Base-by-base conservation (phyloP, 2,113 vertebrate genomes). In the Epinephelus fuscoguttatus region DNA sequence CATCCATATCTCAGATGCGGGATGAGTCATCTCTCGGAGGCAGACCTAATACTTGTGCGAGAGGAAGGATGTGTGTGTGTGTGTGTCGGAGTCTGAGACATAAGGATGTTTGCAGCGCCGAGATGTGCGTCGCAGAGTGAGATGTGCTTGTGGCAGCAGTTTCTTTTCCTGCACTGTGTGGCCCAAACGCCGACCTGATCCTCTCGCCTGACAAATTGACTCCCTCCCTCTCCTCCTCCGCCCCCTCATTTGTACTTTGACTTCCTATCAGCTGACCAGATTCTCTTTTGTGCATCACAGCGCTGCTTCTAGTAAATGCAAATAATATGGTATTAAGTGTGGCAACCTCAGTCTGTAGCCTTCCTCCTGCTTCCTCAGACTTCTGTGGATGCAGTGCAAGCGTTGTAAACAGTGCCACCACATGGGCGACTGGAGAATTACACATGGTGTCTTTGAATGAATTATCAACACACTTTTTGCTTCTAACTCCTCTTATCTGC, bases 111-210 rank as follows among this genome's bases (percentile, higher is more conserved):
- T 86, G 47, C 68, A 6, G 59, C 23, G 5, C 56, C 64, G 81
- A 70, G 69, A 69, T 92, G 86, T 84, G 84, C 72, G 67, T 80
- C 73, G 63, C 78, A 55, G 60, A 80, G 53, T 78, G 87, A 89
- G 83, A 91, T 90, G 82, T 92, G 92, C 90, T 93, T 90, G 78
- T 86, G 87, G 90, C 89, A 92, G 94, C 92, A 90, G 66, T 92
- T 93, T 92, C 56, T 63, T 53, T 87, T 89, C 55, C 83, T 78
- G 85, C 89, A 82, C 89, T 66, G 30, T 53, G 61, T 77, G 79
- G 66, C 68, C 89, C 42, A 63, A 82, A 79, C 82, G 40, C 78
- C 86, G 88, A 89, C 80, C 85, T 19, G 18, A 71, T 81, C 88
- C 55, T 49, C 81, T 45, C 17, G 30, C 56, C 68, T 59, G 67